Percentiles rank a stretch among this genome's conserved stretches.
Evolutionary conservation across 2,888 invertebrate genomes (phyloP).

Genomic region (Diplazon laetatorius): DNA sequence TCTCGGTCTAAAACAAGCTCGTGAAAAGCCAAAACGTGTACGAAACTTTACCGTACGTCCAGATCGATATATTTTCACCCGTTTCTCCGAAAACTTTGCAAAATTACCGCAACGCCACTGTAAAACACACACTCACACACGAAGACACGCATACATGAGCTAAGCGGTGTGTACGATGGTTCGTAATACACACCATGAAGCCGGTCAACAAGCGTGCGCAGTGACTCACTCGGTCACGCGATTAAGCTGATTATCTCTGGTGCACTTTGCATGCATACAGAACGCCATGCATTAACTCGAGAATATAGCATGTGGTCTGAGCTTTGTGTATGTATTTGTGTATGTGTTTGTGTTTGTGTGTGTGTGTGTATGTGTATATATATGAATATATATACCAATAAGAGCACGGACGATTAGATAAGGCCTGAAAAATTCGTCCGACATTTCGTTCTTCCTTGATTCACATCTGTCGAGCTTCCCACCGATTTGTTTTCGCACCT

Average conservation of each 20-base stretch:
- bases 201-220: conserved; percentile 47
- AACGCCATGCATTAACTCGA: not conserved
- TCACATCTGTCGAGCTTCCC: conserved; percentile 24
- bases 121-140: conserved; percentile 5
- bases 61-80: conserved; percentile 59
- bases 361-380: too few relatives aligned
- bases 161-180: conserved; percentile 5
- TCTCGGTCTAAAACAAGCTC: conserved; percentile 40
- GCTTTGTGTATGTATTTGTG: not conserved
- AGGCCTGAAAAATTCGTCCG: conserved; percentile 34
- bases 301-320: conserved; percentile 22
- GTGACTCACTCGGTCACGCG: conserved; percentile 67
- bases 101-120: conserved; percentile 56
- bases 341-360: too few relatives aligned
- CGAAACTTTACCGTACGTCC: not conserved
- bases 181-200: conserved; percentile 31
- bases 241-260: conserved; percentile 61
- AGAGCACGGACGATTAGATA: conserved; percentile 43
- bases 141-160: conserved; percentile 19
- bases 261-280: conserved; percentile 43
- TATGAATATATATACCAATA: too few relatives aligned
- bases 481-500: conserved; percentile 32
- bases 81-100: conserved; percentile 61
- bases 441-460: conserved; percentile 28
- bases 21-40: not conserved